phyloP scores from a whole-genome alignment of 2,113 vertebrate genomes.

The Ranitomeya variabilis region DNA sequence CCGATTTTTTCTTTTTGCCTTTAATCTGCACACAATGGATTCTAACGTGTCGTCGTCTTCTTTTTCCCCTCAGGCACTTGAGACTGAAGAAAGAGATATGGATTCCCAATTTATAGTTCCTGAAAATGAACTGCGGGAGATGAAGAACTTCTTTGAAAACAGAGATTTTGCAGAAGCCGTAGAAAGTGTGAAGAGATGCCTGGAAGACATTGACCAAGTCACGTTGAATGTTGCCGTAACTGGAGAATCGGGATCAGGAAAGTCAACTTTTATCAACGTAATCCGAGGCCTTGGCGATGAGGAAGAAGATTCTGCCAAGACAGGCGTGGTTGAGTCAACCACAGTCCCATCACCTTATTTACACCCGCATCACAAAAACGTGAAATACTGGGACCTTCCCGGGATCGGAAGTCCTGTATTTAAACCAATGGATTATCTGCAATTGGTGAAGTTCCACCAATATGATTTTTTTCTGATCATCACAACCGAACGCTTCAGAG shows the following conservation, averaged over 20 bases:
- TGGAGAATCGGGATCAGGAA: conserved; percentile 72
- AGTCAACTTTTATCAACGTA: conserved; percentile 76
- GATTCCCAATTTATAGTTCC: background rate
- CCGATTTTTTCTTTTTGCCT: background rate
- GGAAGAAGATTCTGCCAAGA: conserved; percentile 67
- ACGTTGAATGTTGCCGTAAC: conserved; percentile 72
- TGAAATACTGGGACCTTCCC: conserved; percentile 63
- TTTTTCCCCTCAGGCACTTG: background rate
- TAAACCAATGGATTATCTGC: conserved; percentile 58
- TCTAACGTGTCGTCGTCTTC: background rate
- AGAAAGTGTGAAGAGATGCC: background rate
- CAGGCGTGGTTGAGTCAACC: conserved; percentile 72
- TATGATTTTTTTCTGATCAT: conserved; percentile 67
- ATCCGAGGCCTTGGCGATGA: conserved; percentile 70
- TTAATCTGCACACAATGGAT: background rate
- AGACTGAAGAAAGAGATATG: background rate
- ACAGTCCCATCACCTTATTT: conserved; percentile 62
- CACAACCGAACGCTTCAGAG: conserved; percentile 59
- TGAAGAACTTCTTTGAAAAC: background rate
- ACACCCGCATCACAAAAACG: conserved; percentile 67
- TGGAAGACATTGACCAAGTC: conserved; percentile 3
- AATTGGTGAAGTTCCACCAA: conserved; percentile 54
- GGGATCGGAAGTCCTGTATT: conserved; percentile 60
- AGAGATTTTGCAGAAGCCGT: background rate
- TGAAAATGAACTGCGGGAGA: conserved; percentile 14